These are phyloP conservation scores for Germaria angustata DNA, from an alignment of 2,888 invertebrate species.

Conservation along the genomic window DNA sequence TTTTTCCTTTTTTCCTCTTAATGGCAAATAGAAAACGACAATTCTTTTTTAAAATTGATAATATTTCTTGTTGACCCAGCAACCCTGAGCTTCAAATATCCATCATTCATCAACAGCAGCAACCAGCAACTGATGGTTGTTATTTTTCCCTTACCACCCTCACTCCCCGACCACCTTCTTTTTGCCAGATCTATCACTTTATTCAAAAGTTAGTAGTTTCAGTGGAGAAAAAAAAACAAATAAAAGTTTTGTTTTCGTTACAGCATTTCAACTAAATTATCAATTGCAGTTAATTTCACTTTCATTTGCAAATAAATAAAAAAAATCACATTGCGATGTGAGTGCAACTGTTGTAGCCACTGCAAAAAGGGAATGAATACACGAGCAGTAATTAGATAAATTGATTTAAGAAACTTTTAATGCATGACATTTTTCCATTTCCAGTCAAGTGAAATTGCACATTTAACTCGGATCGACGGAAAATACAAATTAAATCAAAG, in stretches of 20 bases:
- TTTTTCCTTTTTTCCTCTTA: not conserved
- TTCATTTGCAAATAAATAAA: slow-evolving; percentile 9
- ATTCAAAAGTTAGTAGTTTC: slow-evolving; percentile 15
- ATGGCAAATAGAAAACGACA: not conserved
- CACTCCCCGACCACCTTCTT: not conserved
- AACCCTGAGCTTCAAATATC: slow-evolving; percentile 16
- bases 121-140: slow-evolving; percentile 3
- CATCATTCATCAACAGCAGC: slow-evolving; percentile 47
- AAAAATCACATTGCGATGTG: no score
- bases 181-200: not conserved
- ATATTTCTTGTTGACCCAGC: slow-evolving; percentile 46
- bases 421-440: slow-evolving; percentile 40
- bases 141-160: not conserved
- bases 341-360: not conserved
- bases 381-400: slow-evolving; percentile 54
- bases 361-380: slow-evolving; percentile 17
- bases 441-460: slow-evolving; percentile 25
- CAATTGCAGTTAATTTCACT: slow-evolving; percentile 56
- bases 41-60: slow-evolving; percentile 43
- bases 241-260: slow-evolving; percentile 4
- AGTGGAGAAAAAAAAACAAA: not conserved
- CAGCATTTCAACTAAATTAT: slow-evolving; percentile 44
- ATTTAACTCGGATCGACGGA: slow-evolving; percentile 21
- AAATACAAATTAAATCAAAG: slow-evolving; percentile 44
- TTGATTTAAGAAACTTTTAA: slow-evolving; percentile 56